phyloP scores from a whole-genome alignment of 92 coral and sea anemone genomes.

The Isaurus tuberculatus region DNA sequence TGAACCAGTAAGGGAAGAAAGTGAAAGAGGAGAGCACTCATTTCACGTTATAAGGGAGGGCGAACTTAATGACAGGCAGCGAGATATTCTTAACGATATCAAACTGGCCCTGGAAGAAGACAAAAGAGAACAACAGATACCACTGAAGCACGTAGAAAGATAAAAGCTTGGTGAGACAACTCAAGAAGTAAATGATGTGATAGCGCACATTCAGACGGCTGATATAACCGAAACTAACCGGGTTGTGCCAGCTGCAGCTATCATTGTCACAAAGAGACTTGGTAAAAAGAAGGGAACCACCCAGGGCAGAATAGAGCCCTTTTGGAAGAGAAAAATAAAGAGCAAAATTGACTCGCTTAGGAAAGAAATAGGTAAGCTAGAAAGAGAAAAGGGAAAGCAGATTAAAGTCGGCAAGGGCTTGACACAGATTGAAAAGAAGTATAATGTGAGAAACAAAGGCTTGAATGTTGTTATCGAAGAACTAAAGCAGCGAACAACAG shows the following conservation, averaged over 20 bases:
- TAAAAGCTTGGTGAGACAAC: neutral
- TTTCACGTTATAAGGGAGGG: neutral
- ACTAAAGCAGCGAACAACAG: slow-evolving; percentile 48
- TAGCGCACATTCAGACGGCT: slow-evolving; percentile 5
- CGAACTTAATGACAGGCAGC: neutral
- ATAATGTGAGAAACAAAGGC: slow-evolving; percentile 47
- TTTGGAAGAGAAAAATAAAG: no score
- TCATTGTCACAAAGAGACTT: slow-evolving; percentile 20
- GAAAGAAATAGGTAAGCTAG: slow-evolving; percentile 37
- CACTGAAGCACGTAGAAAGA: neutral
- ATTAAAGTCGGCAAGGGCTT: slow-evolving; percentile 33
- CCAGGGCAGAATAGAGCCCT: neutral
- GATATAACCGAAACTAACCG: slow-evolving; percentile 46
- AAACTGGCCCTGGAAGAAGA: no score
- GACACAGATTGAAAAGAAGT: slow-evolving; percentile 13
- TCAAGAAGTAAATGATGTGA: slow-evolving; percentile 28
- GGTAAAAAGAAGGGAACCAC: slow-evolving; percentile 14
- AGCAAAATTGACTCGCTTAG: slow-evolving; percentile 40
- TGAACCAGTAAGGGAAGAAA: slow-evolving; percentile 18
- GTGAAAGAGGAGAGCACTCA: neutral
- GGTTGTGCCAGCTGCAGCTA: slow-evolving; percentile 36
- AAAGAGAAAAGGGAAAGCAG: slow-evolving; percentile 12
- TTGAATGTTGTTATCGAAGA: slow-evolving; percentile 52
- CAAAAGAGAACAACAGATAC: neutral
- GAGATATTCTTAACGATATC: slow-evolving; percentile 24